phyloP scores from a whole-genome alignment of 2,888 invertebrate genomes.

The Apocheima hispidaria region DNA sequence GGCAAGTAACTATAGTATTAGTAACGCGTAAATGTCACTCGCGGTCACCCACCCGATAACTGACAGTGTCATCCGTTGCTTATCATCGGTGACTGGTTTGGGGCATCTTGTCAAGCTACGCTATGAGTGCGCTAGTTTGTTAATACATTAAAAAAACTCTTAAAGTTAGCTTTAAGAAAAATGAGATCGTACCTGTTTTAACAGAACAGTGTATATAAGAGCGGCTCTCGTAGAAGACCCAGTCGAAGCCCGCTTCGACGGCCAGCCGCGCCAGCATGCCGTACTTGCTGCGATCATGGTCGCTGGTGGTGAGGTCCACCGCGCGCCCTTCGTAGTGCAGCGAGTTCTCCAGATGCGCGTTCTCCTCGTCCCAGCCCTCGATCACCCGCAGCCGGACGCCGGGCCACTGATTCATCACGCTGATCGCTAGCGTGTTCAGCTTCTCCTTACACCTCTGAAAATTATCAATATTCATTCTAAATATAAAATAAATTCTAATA shows the following conservation, averaged over 20 bases:
- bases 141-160: too few species aligned
- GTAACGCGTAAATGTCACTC: too few species aligned
- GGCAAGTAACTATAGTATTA: too few species aligned
- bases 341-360: conserved; percentile 91
- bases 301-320: conserved; percentile 97
- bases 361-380: conserved; percentile 98
- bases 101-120: too few species aligned
- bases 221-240: conserved; percentile 98
- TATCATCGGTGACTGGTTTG: too few species aligned
- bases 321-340: conserved; percentile 99
- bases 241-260: conserved; percentile 99
- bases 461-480: conserved; percentile 35
- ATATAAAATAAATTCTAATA: not conserved
- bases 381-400: conserved; percentile 96
- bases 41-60: too few species aligned
- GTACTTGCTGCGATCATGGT: conserved; percentile 96
- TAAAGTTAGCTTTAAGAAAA: not conserved
- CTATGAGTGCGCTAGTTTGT: too few species aligned
- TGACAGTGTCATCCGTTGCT: too few species aligned
- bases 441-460: conserved; percentile 98
- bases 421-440: conserved; percentile 96
- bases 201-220: conserved; percentile 98
- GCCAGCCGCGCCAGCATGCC: conserved; percentile 98
- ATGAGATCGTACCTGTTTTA: conserved; percentile 93
- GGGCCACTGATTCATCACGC: conserved; percentile 99